These are phyloP conservation scores for Hydropsyche betteni DNA, from an alignment of 2,888 invertebrate species.

Conservation along the genomic window DNA sequence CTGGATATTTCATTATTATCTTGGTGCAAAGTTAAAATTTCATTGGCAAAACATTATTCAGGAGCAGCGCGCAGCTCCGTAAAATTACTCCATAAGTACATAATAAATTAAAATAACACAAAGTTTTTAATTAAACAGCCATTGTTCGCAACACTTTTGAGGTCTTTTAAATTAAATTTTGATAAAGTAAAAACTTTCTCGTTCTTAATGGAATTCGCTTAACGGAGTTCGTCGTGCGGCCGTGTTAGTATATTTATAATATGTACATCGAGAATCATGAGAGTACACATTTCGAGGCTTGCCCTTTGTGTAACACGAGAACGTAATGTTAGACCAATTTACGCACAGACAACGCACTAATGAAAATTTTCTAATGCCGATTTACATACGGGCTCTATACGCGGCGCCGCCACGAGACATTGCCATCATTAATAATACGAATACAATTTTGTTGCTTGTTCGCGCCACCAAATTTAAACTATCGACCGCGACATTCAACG, in stretches of 20 bases:
- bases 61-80: slow-evolving; percentile 32
- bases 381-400: no score
- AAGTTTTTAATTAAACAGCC: slow-evolving; percentile 49
- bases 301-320: no score
- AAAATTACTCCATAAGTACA: slow-evolving; percentile 46
- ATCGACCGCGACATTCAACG: no score
- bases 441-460: no score
- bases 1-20: slow-evolving; percentile 38
- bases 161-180: slow-evolving; percentile 44
- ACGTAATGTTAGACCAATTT: no score
- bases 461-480: no score
- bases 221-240: slow-evolving; percentile 15
- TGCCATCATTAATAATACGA: no score
- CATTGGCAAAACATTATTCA: slow-evolving; percentile 36
- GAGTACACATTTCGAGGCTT: no score
- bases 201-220: slow-evolving; percentile 32
- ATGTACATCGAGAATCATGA: slow-evolving; percentile 1
- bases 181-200: slow-evolving; percentile 38
- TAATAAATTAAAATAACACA: slow-evolving; percentile 52
- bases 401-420: no score
- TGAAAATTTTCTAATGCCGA: no score
- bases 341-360: no score
- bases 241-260: not conserved
- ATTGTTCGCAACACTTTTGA: slow-evolving; percentile 43
- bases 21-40: slow-evolving; percentile 36